These are phyloP conservation scores for Megastigmus dorsalis DNA, from an alignment of 2,888 invertebrate genomes.

Conservation along the genomic window DNA sequence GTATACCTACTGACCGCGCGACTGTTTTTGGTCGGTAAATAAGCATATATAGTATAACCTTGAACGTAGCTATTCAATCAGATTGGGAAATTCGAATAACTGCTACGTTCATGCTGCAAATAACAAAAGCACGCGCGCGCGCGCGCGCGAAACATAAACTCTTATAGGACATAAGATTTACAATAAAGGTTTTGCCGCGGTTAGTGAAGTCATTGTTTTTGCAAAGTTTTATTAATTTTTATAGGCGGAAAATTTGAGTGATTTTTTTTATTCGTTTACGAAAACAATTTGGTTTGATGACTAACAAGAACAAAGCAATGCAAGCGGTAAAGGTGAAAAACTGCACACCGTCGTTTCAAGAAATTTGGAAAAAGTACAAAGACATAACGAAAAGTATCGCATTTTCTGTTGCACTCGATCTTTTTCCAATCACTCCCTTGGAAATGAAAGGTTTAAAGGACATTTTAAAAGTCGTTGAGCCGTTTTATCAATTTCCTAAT, in stretches of 20 bases:
- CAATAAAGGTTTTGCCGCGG: conserved; percentile 14
- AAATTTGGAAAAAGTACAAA: conserved; percentile 48
- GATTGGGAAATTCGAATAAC: too few species aligned
- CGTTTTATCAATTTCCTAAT: conserved; percentile 52
- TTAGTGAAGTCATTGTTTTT: conserved; percentile 20
- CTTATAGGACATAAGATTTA: conserved; percentile 26
- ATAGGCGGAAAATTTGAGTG: conserved; percentile 3
- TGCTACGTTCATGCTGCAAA: too few species aligned
- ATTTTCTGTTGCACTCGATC: conserved; percentile 40
- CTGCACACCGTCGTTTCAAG: conserved; percentile 37
- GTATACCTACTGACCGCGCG: too few species aligned
- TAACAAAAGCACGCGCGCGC: conserved; percentile 38
- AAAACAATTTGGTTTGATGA: background rate
- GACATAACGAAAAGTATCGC: conserved; percentile 50
- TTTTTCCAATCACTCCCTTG: conserved; percentile 42
- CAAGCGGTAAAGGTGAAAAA: conserved; percentile 33
- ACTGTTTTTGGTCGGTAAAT: too few species aligned
- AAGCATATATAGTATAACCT: too few species aligned
- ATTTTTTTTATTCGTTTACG: conserved; percentile 9
- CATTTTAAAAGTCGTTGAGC: conserved; percentile 38
- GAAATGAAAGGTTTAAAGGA: conserved; percentile 45
- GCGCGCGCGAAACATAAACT: conserved; percentile 31
- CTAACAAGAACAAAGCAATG: conserved; percentile 26
- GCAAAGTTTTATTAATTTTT: background rate
- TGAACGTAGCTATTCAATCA: too few species aligned